These are phyloP conservation scores for Heterotis niloticus DNA, from an alignment of 2,113 vertebrate genomes.

Conservation along the genomic window DNA sequence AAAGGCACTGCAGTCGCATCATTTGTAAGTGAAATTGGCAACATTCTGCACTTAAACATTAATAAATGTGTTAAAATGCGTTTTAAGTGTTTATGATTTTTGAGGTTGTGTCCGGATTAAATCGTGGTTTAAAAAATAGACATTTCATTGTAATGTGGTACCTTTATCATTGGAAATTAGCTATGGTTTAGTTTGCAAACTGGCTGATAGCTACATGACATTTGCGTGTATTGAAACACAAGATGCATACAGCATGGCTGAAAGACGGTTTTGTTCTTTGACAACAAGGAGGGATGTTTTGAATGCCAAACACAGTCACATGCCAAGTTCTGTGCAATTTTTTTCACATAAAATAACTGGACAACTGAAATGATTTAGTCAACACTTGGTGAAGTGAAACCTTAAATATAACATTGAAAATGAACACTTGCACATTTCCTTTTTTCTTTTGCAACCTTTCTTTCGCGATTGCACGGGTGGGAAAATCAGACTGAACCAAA, in stretches of 20 bases:
- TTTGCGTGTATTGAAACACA: slow-evolving; percentile 55
- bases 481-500: neutral
- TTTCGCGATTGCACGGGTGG: neutral
- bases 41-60: too few species aligned
- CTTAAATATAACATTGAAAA: neutral
- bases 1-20: too few species aligned
- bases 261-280: slow-evolving; percentile 55
- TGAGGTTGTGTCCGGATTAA: neutral
- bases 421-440: neutral
- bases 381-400: neutral
- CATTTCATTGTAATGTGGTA: slow-evolving; percentile 48
- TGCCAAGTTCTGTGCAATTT: too few species aligned
- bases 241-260: slow-evolving; percentile 53
- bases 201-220: slow-evolving; percentile 52
- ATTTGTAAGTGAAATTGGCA: neutral
- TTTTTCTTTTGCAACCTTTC: neutral
- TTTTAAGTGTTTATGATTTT: too few species aligned
- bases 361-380: slow-evolving; percentile 1
- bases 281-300: slow-evolving; percentile 23
- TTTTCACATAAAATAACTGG: neutral
- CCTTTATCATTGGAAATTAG: slow-evolving; percentile 45
- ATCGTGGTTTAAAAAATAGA: slow-evolving; percentile 38
- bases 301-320: too few species aligned
- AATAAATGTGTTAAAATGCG: too few species aligned
- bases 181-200: slow-evolving; percentile 51